phyloP scores from a whole-genome alignment of 2,888 invertebrate genomes.

The Diarsia rubi region DNA sequence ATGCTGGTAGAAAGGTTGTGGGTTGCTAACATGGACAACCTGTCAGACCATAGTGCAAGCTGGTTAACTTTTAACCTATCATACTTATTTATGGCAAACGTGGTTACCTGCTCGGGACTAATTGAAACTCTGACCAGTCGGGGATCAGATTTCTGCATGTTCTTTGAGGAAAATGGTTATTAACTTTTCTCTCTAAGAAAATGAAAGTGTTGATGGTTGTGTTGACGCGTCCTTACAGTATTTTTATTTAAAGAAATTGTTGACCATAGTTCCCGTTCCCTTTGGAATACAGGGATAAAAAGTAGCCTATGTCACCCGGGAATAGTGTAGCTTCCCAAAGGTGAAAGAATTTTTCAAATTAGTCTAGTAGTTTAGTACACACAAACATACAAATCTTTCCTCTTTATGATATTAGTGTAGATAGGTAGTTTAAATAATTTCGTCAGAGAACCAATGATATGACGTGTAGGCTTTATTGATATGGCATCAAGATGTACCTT shows the following conservation, averaged over 20 bases:
- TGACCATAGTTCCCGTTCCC: no score
- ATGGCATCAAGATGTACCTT: no score
- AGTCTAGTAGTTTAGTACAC: no score
- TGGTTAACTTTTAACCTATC: constrained; percentile 56
- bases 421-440: no score
- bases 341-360: no score
- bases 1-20: constrained; percentile 39
- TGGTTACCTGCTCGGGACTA: constrained; percentile 35
- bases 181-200: constrained; percentile 7
- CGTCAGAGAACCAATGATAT: background rate
- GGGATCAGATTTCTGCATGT: constrained; percentile 4
- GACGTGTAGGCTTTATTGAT: background rate
- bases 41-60: constrained; percentile 33
- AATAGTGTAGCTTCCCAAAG: no score
- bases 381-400: no score
- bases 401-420: no score
- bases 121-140: constrained; percentile 34
- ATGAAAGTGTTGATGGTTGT: background rate
- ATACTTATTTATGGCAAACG: constrained; percentile 42
- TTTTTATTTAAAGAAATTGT: no score
- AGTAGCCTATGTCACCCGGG: no score
- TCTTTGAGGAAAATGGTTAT: constrained; percentile 4
- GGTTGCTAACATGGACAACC: constrained; percentile 35
- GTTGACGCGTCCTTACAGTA: no score
- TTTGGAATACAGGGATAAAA: no score